Base-by-base conservation (phyloP, 2,113 vertebrate genomes). In the Siniperca chuatsi region DNA sequence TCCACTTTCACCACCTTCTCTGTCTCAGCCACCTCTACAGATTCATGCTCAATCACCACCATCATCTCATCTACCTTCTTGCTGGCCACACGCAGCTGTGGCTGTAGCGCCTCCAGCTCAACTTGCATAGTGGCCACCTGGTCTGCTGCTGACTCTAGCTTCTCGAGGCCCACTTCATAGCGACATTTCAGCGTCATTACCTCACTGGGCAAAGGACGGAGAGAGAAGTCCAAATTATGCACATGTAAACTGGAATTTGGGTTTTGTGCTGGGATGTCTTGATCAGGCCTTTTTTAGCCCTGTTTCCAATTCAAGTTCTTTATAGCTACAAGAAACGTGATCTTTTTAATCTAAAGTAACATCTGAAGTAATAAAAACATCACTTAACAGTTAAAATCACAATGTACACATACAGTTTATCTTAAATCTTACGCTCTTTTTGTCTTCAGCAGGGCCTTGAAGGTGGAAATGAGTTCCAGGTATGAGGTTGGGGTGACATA, bases 401-500 rank as follows among this genome's bases (percentile, higher is more conserved):
- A 12, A 48, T 48, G 16, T 57, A 2, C 18, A 64, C 6, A 54
- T 13, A 40, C 6, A 79, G 25, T 37, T n/a, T 10, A 48, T 48
- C 2, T 64, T 16, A 52, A 76, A 58, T 74, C 96, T 97, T 95
- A 98, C 97, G 67, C 86, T 95, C 96, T 94, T 87, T 96, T 97
- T 66, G 93, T 96, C 76, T 96, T 87, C 88, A 99, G 92, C 78
- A 99, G 92, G 18, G 90, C 67, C 92, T 97, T 97, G 93, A 97
- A 98, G 84, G 97, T 98, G 18, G 96, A 98, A 88, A 98, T 98
- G 76, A 99, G 95, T 89, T 98, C 97, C 77, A 99, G 91, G 78
- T 98, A 99, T 18, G 98, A 99, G 58, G 98, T 98, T 40, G 97
- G 97, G 40, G 98, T 99, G 86, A 98, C 98, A 54, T 99, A 99